These are phyloP conservation scores for Aulostomus chinensis DNA, from an alignment of 2,797 vertebrate species.

Conservation along the genomic window DNA sequence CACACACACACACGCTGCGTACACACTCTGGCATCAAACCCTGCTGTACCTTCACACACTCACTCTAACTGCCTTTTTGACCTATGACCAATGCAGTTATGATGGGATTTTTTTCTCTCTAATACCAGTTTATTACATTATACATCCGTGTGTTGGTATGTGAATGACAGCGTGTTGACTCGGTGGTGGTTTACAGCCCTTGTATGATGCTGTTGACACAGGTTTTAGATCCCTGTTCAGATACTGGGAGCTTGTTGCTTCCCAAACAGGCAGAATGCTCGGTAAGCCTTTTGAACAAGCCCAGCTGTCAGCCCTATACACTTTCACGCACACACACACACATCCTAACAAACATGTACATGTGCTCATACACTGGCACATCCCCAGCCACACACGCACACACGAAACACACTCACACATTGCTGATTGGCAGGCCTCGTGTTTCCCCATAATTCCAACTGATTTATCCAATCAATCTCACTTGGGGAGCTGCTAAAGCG, in stretches of 20 bases:
- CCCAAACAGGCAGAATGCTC: constrained; percentile 78
- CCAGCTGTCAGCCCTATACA: constrained; percentile 79
- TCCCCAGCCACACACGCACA: constrained; percentile 46
- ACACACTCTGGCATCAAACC: not conserved
- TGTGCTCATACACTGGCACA: constrained; percentile 49
- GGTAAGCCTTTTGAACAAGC: constrained; percentile 77
- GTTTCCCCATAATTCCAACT: constrained; percentile 75
- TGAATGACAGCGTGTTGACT: constrained; percentile 69
- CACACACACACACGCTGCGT: constrained; percentile 8
- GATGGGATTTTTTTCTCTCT: constrained; percentile 32
- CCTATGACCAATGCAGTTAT: constrained; percentile 30
- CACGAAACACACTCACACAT: constrained; percentile 38
- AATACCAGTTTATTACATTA: constrained; percentile 6
- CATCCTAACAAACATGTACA: constrained; percentile 44
- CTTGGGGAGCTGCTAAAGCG: constrained; percentile 74
- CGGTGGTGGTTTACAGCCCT: constrained; percentile 73
- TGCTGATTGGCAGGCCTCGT: constrained; percentile 79
- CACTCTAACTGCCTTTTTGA: constrained; percentile 26
- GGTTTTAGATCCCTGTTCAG: constrained; percentile 76
- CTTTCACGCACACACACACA: constrained; percentile 39
- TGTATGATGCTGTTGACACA: constrained; percentile 75
- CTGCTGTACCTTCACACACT: no score
- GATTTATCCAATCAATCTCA: constrained; percentile 82
- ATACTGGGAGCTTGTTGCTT: constrained; percentile 73
- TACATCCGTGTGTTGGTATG: constrained; percentile 45